Conservation (phyloP, 2,797 vertebrate species). For the Mionectes olivaceus region DNA sequence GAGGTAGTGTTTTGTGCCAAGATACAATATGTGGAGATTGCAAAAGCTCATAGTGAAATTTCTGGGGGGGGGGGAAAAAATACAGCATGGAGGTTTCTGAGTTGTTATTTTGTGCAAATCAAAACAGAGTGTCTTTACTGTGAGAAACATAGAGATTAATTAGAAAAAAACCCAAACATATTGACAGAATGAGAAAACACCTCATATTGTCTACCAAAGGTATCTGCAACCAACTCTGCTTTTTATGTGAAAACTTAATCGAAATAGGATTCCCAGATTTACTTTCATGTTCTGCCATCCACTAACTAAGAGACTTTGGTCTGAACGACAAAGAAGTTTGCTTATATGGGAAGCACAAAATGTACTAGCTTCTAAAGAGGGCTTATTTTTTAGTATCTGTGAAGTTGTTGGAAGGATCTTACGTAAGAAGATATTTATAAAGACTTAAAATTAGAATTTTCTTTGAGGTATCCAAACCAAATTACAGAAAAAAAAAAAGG, state of each 20-base stretch:
- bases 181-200: neutral
- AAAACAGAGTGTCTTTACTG: neutral
- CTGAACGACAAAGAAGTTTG: neutral
- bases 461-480: constrained; percentile 36
- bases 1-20: constrained; percentile 46
- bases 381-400: constrained; percentile 37
- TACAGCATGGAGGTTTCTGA: neutral
- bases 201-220: neutral
- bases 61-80: constrained; percentile 15
- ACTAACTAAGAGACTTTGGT: neutral
- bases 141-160: neutral
- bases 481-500: neutral
- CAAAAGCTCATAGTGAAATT: constrained; percentile 54
- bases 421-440: constrained; percentile 53
- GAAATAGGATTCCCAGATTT: neutral
- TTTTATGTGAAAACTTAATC: neutral
- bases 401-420: constrained; percentile 34
- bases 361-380: neutral
- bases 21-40: constrained; percentile 36
- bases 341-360: constrained; percentile 34
- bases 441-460: constrained; percentile 29
- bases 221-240: neutral
- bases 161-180: neutral
- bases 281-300: constrained; percentile 1
- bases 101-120: neutral